These are phyloP conservation scores for Hetaerina titia DNA, from an alignment of 2,888 invertebrate species.

Conservation along the genomic window DNA sequence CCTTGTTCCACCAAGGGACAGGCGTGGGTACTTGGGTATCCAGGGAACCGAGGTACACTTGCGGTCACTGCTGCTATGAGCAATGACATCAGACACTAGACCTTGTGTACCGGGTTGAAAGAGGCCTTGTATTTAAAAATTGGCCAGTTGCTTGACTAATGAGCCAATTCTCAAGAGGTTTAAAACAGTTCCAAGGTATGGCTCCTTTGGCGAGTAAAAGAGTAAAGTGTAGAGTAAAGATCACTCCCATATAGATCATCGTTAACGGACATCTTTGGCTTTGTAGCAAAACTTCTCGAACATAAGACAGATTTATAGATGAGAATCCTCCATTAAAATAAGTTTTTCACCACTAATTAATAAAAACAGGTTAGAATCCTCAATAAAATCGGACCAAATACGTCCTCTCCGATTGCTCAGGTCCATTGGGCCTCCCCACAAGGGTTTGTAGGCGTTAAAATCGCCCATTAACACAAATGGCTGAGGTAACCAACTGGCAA, in stretches of 20 bases:
- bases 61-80: no score
- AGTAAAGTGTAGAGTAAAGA: background rate
- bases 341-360: background rate
- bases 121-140: background rate
- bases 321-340: background rate
- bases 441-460: background rate
- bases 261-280: background rate
- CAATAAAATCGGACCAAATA: background rate
- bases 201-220: background rate
- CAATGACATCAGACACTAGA: no score
- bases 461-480: background rate
- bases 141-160: background rate
- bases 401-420: background rate
- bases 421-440: background rate
- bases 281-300: background rate
- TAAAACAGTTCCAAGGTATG: background rate
- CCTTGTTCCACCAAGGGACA: no score
- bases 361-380: background rate
- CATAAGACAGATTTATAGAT: background rate
- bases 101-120: no score
- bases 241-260: background rate
- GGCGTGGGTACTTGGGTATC: no score
- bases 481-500: background rate
- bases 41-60: no score
- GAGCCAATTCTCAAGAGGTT: background rate